These are phyloP conservation scores for Drosophila sp. DNA, from an alignment of 1,140 invertebrate genomes.

Conservation along the genomic window DNA sequence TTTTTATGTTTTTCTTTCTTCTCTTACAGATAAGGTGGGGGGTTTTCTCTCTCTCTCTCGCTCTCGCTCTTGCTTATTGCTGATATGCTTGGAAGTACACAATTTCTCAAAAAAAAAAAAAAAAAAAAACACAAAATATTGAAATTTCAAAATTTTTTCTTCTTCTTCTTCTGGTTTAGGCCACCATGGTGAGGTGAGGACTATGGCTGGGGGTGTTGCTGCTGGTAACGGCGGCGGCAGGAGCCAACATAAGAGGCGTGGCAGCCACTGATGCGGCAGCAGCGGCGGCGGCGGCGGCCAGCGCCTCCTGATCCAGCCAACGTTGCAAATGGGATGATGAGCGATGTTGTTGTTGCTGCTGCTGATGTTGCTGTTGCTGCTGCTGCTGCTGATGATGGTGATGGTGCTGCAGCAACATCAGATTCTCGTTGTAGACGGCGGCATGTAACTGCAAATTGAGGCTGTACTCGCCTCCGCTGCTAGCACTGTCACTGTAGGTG, in stretches of 20 bases:
- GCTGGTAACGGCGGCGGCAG: background rate
- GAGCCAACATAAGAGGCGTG: constrained; percentile 15
- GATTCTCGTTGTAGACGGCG: constrained; percentile 84
- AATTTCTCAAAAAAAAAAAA: constrained; percentile 24
- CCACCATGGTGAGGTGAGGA: constrained; percentile 51
- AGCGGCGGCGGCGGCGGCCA: constrained; percentile 36
- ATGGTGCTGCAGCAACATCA: constrained; percentile 52
- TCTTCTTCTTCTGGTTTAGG: constrained; percentile 30
- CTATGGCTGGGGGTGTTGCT: constrained; percentile 30
- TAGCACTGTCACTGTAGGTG: constrained; percentile 76
- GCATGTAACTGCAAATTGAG: constrained; percentile 84
- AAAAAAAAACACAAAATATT: constrained; percentile 19
- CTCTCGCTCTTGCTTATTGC: constrained; percentile 23
- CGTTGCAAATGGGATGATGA: constrained; percentile 49
- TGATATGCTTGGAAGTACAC: constrained; percentile 62
- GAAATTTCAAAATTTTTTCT: constrained; percentile 7
- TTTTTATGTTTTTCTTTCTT: constrained; percentile 24
- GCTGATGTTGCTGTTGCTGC: constrained; percentile 53
- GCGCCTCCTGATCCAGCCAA: constrained; percentile 66
- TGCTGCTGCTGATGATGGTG: constrained; percentile 69
- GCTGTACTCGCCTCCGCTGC: constrained; percentile 73
- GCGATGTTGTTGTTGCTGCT: constrained; percentile 57
- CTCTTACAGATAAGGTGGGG: constrained; percentile 12
- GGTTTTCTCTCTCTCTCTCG: constrained; percentile 16
- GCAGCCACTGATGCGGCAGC: constrained; percentile 15